Base-by-base conservation (phyloP, 1,140 invertebrate genomes). In the Oscheius sp. region DNA sequence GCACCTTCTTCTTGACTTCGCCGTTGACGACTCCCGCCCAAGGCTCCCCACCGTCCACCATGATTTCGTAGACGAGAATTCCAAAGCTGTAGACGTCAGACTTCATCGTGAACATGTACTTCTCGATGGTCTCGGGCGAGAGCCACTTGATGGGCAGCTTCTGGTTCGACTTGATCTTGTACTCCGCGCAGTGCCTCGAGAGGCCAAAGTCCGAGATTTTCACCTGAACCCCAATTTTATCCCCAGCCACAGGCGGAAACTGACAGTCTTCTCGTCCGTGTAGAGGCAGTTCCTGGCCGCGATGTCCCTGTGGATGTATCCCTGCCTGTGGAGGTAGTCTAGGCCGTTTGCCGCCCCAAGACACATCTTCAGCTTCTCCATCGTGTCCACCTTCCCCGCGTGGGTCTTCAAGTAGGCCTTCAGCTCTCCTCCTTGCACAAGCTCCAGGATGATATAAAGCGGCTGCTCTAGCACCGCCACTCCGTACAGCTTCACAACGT, bases 271-370 rank as follows among this genome's bases (percentile, higher is more conserved):
- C 13, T 23, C 46, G n/a, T 76, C 42, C 26, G 29, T 55, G 35
- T 71, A 75, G 18, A 78, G 73, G 58, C 76, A 78, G 87, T 97
- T 97, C 82, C 94, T 89, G n/a, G 94, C 93, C 31, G 94, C 94
- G 79, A 97, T 88, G 89, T 97, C 94, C 82, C 94, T 68, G 63
- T 23, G 63, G 77, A 96, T 95, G 83, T 95, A 95, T 85, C 94
- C 95, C 82, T 95, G 91, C 80, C 91, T 89, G 87, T 97, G 94
- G 84, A 97, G 88, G 86, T 96, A 97, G 20, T 92, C 90, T 93
- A 97, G 96, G 68, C 93, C 94, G 46, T 26, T 49, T 2, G 77
- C 78, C 7, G 64, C 74, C 23, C 71, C 75, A 36, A n/a, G 4
- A 42, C 75, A 77, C 49, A 77, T 75, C 15, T n/a, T n/a, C 15